These are phyloP conservation scores for Teleiodes luculella DNA, from an alignment of 2,888 invertebrate species.

Conservation along the genomic window DNA sequence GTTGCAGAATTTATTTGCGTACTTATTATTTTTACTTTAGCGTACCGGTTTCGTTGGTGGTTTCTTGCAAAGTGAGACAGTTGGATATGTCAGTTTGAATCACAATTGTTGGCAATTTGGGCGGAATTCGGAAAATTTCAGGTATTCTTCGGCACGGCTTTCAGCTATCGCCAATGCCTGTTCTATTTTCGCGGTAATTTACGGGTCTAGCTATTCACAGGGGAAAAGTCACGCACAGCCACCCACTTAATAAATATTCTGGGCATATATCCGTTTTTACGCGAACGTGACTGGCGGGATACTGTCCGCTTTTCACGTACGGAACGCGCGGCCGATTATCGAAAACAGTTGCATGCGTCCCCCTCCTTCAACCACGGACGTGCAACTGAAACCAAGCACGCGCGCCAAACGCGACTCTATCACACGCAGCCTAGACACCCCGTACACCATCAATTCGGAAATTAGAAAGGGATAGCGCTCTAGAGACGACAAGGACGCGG, in stretches of 20 bases:
- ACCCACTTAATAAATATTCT: slow-evolving; percentile 81
- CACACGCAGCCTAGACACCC: slow-evolving; percentile 63
- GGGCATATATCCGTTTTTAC: slow-evolving; percentile 80
- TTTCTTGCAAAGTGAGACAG: background rate
- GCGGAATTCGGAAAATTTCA: slow-evolving; percentile 27
- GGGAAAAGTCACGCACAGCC: slow-evolving; percentile 78
- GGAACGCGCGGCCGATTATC: slow-evolving; percentile 77
- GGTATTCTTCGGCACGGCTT: slow-evolving; percentile 38
- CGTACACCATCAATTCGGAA: slow-evolving; percentile 49
- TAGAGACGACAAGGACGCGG: slow-evolving; percentile 44
- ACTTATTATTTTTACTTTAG: background rate
- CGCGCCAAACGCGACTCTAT: slow-evolving; percentile 76
- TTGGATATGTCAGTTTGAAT: slow-evolving; percentile 22
- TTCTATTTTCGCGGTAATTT: slow-evolving; percentile 68
- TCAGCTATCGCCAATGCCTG: slow-evolving; percentile 66
- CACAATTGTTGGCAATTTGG: slow-evolving; percentile 31
- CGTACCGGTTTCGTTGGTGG: background rate
- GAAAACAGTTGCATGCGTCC: slow-evolving; percentile 77
- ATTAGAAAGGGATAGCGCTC: slow-evolving; percentile 51
- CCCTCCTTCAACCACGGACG: slow-evolving; percentile 74
- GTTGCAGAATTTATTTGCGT: background rate
- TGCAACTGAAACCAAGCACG: slow-evolving; percentile 76
- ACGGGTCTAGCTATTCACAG: slow-evolving; percentile 68
- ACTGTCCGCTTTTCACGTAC: slow-evolving; percentile 79
- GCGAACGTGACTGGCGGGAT: slow-evolving; percentile 73